Evolutionary conservation across 2,797 vertebrate species (phyloP).

Genomic region (Coluber constrictor): DNA sequence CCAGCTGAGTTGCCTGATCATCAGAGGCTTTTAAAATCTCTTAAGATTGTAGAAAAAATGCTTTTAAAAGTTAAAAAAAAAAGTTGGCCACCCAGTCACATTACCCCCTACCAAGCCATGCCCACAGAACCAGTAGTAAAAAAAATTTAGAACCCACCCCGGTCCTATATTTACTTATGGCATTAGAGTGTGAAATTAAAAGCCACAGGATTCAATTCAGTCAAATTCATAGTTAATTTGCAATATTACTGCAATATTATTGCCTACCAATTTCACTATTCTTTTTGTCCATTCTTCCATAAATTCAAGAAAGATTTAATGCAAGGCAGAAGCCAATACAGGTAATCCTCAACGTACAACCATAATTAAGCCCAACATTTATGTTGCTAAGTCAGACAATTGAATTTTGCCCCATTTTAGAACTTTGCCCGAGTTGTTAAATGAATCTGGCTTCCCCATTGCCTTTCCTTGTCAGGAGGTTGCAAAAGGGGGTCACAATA

Average conservation of each 20-base stretch:
- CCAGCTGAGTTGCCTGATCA: too few species aligned
- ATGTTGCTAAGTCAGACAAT: background rate
- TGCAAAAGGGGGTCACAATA: too few species aligned
- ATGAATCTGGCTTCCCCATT: background rate
- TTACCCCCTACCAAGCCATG: too few species aligned
- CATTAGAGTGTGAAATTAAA: background rate
- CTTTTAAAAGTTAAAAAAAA: too few species aligned
- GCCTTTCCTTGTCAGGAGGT: too few species aligned
- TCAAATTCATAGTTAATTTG: background rate
- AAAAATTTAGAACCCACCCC: too few species aligned
- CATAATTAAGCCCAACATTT: background rate
- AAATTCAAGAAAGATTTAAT: background rate
- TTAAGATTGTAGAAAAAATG: too few species aligned
- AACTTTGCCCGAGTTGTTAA: background rate
- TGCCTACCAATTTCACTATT: background rate
- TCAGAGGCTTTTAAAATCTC: too few species aligned
- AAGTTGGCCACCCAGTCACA: too few species aligned
- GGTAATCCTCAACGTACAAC: too few species aligned
- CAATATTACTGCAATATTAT: background rate
- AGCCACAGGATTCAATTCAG: background rate
- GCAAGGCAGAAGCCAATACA: background rate
- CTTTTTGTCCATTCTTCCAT: background rate
- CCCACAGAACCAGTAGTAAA: too few species aligned
- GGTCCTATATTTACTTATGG: too few species aligned
- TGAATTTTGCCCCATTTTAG: background rate